Evolutionary conservation across 1,140 invertebrate species (phyloP), one percentile per base, ranked within the genome.

Genomic region (Cyphomyrmex costatus): DNA sequence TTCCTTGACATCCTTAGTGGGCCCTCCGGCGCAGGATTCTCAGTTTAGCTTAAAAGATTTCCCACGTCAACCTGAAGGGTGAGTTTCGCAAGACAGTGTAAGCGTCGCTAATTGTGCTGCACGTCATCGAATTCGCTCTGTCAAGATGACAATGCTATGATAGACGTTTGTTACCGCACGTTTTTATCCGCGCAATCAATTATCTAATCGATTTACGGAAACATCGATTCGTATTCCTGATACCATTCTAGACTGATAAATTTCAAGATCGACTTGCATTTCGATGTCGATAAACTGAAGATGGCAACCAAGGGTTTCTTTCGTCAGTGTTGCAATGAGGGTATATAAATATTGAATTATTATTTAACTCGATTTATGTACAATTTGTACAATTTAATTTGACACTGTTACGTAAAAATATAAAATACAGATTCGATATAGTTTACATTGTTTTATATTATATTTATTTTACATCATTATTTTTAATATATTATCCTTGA

Each of bases 141-240:
- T 60, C 56, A 8, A 51, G 24, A 42, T 1, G 60, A 30, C 76
- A 65, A 65, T 51, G n/a, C 3, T 1, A 19, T 10, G 27, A 53
- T 60, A 19, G 19, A 58, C 14, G 14, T 49, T 78, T 63, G 0
- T 65, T 4, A 3, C 21, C n/a, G 27, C 36, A 49, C 19, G 8
- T 16, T 8, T 68, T 66, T 14, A 21, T 61, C 51, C 24, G 42
- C 16, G 10, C 8, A 12, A 30, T 53, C 10, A 0, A 19, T 27
- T 30, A 90, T 91, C 82, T 79, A 78, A 88, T 85, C 77, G 63
- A 82, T 61, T 46, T n/a, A 7, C 53, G 68, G 76, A 70, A 80
- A 80, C 46, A 12, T 24, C 33, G 19, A 63, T 65, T 53, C n/a
- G 19, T 76, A 27, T 30, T 19, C 6, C 33, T 19, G 68, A 90